These are phyloP conservation scores for Macrotrachela quadricornifera DNA, from an alignment of 1,140 invertebrate genomes.

Conservation along the genomic window DNA sequence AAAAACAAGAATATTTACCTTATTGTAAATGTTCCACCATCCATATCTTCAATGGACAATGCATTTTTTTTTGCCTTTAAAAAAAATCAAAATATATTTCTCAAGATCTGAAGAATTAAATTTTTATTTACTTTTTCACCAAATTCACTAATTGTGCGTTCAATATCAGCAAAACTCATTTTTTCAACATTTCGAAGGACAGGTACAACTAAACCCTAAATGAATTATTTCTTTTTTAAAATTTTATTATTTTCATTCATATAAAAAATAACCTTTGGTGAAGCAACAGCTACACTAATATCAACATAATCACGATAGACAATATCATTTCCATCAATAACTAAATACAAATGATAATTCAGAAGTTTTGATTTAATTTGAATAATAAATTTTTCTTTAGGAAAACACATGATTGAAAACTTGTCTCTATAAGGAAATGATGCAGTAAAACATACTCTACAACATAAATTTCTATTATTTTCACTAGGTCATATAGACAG, in stretches of 20 bases:
- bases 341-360: constrained; percentile 31
- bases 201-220: constrained; percentile 70
- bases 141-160: constrained; percentile 60
- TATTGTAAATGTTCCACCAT: constrained; percentile 37
- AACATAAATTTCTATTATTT: no score
- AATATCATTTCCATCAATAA: constrained; percentile 87
- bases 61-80: constrained; percentile 50
- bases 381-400: no score
- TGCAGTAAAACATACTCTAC: no score
- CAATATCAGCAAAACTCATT: constrained; percentile 91
- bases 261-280: constrained; percentile 51
- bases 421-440: no score
- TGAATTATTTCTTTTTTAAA: no score
- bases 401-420: no score
- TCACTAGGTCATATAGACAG: no score
- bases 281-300: constrained; percentile 96
- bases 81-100: no score
- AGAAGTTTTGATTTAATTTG: no score
- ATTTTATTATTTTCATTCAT: constrained; percentile 17
- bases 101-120: no score
- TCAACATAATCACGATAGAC: constrained; percentile 89
- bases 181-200: constrained; percentile 80
- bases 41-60: constrained; percentile 94
- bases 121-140: constrained; percentile 43
- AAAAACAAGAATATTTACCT: no score